Evolutionary conservation across 2,797 vertebrate genomes (phyloP).

Genomic region (Thripadectes ignobilis): DNA sequence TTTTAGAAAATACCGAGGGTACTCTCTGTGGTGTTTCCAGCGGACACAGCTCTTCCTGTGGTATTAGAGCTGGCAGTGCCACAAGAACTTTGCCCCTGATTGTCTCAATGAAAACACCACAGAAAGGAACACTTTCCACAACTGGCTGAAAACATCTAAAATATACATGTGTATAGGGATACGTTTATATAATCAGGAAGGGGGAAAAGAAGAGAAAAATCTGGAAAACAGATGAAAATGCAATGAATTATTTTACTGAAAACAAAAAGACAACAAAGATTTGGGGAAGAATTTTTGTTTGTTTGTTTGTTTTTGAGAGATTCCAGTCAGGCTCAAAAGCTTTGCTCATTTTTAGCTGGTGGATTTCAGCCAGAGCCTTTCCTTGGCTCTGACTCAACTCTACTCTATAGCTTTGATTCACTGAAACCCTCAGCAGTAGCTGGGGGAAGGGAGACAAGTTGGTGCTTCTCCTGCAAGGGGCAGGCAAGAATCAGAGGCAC

Average conservation of each 20-base stretch:
- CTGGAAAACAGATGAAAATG: neutral
- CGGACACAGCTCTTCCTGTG: conserved; percentile 72
- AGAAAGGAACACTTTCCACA: conserved; percentile 38
- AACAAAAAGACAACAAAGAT: neutral
- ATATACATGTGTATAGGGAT: neutral
- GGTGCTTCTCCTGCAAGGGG: neutral
- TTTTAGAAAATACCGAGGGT: conserved; percentile 60
- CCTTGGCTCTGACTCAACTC: conserved; percentile 55
- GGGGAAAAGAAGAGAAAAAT: neutral
- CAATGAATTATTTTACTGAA: neutral
- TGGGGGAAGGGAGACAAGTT: conserved; percentile 21
- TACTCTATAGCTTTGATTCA: conserved; percentile 58
- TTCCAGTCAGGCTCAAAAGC: conserved; percentile 55
- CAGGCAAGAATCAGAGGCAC: neutral
- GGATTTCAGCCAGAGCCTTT: conserved; percentile 50
- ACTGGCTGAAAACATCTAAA: conserved; percentile 32
- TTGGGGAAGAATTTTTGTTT: conserved; percentile 18
- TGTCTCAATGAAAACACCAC: conserved; percentile 69
- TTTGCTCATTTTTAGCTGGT: conserved; percentile 57
- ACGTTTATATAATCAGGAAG: neutral
- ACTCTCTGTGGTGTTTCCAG: conserved; percentile 63
- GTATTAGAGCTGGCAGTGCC: conserved; percentile 69
- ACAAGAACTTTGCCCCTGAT: conserved; percentile 72
- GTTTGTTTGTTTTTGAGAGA: conserved; percentile 51
- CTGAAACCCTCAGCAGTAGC: neutral